Evolutionary conservation across 23 tunicate genomes (phyloP).

Genomic region (Halocynthia roretzi): DNA sequence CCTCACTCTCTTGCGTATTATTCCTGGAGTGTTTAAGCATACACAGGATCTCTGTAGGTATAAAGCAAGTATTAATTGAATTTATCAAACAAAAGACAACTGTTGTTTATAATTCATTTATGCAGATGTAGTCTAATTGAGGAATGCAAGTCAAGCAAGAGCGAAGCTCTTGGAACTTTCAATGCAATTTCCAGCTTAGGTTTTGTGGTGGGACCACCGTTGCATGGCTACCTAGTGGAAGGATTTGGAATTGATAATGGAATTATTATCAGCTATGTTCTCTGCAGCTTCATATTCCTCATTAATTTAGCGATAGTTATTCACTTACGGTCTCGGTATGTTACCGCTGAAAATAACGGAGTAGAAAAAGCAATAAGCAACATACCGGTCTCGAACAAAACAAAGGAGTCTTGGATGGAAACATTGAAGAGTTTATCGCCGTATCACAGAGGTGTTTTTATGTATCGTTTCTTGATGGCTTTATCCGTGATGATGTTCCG

Average conservation of each 20-base stretch:
- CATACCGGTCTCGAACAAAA: neutral
- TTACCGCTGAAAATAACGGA: neutral
- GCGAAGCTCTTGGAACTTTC: constrained; percentile 28
- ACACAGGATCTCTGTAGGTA: constrained; percentile 60
- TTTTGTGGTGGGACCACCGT: constrained; percentile 45
- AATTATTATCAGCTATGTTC: constrained; percentile 17
- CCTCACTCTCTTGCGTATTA: constrained; percentile 18
- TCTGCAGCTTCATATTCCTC: constrained; percentile 32
- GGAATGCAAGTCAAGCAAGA: neutral
- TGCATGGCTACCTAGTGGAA: constrained; percentile 36
- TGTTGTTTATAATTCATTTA: neutral
- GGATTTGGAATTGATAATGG: constrained; percentile 29
- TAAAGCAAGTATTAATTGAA: neutral
- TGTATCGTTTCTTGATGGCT: constrained; percentile 38
- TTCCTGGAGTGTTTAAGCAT: constrained; percentile 59
- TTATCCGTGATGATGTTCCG: constrained; percentile 48
- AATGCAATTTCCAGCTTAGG: constrained; percentile 66
- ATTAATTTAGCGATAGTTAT: constrained; percentile 28
- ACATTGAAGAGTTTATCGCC: neutral
- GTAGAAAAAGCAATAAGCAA: neutral
- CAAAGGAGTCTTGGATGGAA: neutral
- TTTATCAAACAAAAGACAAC: neutral
- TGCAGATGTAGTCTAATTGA: constrained; percentile 46
- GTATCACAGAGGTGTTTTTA: constrained; percentile 31
- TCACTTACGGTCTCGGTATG: constrained; percentile 13